phyloP scores from a whole-genome alignment of 2,888 invertebrate genomes.

The Harmothoe impar region DNA sequence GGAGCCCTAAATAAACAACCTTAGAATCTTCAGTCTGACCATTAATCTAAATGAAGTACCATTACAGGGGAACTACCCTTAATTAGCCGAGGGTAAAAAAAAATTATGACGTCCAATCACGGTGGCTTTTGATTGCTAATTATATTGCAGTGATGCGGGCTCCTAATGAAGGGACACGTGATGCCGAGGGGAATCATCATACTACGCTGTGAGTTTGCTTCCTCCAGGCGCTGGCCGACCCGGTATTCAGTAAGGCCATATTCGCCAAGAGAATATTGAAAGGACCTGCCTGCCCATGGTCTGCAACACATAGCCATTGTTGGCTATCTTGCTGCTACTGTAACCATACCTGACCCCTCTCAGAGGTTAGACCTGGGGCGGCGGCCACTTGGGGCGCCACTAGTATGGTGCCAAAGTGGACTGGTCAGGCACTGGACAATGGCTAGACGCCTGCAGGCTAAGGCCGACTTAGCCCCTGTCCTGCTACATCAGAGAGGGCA shows the following conservation, averaged over 20 bases:
- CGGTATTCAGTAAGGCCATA: too few relatives aligned
- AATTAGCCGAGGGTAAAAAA: conserved; percentile 38
- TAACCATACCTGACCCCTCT: conserved; percentile 7
- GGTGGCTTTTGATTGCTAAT: conserved; percentile 55
- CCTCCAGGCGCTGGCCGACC: background rate
- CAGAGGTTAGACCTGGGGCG: background rate
- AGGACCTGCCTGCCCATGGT: too few relatives aligned
- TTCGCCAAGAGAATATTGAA: too few relatives aligned
- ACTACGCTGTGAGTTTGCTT: background rate
- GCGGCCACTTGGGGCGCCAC: background rate
- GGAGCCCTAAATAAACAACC: conserved; percentile 16
- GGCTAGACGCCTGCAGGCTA: conserved; percentile 21
- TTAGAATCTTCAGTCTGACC: background rate
- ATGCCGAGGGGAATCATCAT: background rate
- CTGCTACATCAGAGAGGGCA: background rate
- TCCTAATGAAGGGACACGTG: conserved; percentile 29
- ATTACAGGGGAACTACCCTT: background rate
- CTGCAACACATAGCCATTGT: too few relatives aligned
- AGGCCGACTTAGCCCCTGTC: conserved; percentile 37
- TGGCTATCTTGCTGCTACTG: background rate
- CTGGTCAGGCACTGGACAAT: conserved; percentile 26
- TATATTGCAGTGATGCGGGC: conserved; percentile 7
- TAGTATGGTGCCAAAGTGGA: background rate
- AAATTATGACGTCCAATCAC: conserved; percentile 40
- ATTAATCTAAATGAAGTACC: conserved; percentile 32